Evolutionary conservation across 2,888 invertebrate species (phyloP), one percentile per base, ranked within the genome.

Genomic region (Heliconius hortense): DNA sequence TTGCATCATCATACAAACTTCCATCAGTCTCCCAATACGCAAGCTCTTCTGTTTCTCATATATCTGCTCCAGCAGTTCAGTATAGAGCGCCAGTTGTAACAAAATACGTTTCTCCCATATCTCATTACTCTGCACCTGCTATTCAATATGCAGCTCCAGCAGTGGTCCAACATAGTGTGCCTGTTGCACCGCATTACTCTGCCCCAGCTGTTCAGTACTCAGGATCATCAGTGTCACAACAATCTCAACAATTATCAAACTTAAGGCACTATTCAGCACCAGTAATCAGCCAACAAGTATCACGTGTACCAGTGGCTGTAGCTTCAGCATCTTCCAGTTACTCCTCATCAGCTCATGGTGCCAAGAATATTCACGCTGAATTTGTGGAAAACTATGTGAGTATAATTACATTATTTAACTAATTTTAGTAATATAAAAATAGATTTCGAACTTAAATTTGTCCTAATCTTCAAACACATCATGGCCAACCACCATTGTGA

Each of bases 381-480:
- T 95, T 96, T 85, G 85, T 95, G 82, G 95, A 95, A 84, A 95
- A 95, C 84, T 95, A 95, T 84, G 96, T 96, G 86, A 95, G 95
- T 94, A 77, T 11, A 4, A 31, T n/a, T 31, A 62, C 53, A 48
- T 53, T 66, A 31, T 18, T 63, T n/a, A n/a, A n/a, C n/a, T n/a
- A n/a, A n/a, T n/a, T n/a, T n/a, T n/a, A n/a, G n/a, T n/a, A n/a
- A n/a, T n/a, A n/a, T n/a, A n/a, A n/a, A n/a, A n/a, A n/a, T n/a
- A 43, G 4, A 43, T 43, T 43, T 15, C 43, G 43, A 43, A 43
- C 5, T 4, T 43, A 43, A 18, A 2, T 48, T 48, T 48, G 18
- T 48, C 7, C 48, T 21, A 18, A 8, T 48, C 1, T 15, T 48
- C 43, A 18, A 48, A 48, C 15, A 15, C 43, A 43, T 1, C 1